phyloP scores from a whole-genome alignment of 1,140 invertebrate species.

The Drosophila equinoxialis region DNA sequence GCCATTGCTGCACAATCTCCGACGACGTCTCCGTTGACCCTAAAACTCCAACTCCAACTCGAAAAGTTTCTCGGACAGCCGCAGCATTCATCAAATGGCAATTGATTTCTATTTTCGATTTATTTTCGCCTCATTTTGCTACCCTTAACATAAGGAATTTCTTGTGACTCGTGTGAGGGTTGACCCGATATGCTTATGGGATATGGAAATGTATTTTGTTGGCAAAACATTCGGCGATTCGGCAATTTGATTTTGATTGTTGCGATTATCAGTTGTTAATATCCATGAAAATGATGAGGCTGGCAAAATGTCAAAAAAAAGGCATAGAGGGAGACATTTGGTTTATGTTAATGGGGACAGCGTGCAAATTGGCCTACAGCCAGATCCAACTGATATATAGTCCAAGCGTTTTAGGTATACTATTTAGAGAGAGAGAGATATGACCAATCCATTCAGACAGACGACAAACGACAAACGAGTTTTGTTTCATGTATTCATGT shows the following conservation, averaged over 20 bases:
- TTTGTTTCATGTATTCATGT: background rate
- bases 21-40: constrained; percentile 14
- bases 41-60: constrained; percentile 25
- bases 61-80: constrained; percentile 19
- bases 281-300: constrained; percentile 73
- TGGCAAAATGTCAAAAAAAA: constrained; percentile 44
- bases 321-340: constrained; percentile 28
- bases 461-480: constrained; percentile 46
- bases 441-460: constrained; percentile 17
- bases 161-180: background rate
- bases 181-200: background rate
- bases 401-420: too few relatives aligned
- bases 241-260: constrained; percentile 63
- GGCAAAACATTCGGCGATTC: constrained; percentile 32
- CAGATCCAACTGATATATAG: constrained; percentile 26
- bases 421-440: too few relatives aligned
- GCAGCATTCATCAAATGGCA: constrained; percentile 52
- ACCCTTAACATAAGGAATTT: constrained; percentile 1
- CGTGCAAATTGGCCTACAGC: constrained; percentile 73
- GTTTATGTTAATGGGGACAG: constrained; percentile 66
- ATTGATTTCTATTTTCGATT: constrained; percentile 43
- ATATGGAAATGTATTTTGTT: constrained; percentile 51
- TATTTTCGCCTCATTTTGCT: constrained; percentile 54
- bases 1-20: constrained; percentile 19
- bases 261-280: constrained; percentile 80